phyloP scores from a whole-genome alignment of 2,797 vertebrate genomes.

The Cirrhinus mrigala region DNA sequence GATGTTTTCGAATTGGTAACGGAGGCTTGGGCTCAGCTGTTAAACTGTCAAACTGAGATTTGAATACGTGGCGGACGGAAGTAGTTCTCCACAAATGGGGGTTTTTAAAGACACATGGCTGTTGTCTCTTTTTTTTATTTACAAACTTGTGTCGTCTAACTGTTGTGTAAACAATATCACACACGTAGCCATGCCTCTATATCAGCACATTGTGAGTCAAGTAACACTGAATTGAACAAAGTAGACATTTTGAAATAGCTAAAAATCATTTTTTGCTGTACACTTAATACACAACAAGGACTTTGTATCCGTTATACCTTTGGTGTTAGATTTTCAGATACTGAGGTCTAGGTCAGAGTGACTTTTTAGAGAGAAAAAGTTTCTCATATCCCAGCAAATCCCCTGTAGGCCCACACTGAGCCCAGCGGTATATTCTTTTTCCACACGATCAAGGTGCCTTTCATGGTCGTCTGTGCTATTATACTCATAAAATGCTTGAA shows the following conservation, averaged over 20 bases:
- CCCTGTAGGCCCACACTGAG: conserved; percentile 30
- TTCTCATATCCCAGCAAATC: background rate
- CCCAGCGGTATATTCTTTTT: conserved; percentile 49
- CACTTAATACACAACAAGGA: background rate
- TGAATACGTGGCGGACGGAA: too few species aligned
- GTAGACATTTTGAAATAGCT: background rate
- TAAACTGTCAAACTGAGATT: too few species aligned
- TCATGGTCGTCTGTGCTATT: conserved; percentile 63
- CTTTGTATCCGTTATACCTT: background rate
- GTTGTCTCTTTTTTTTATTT: too few species aligned
- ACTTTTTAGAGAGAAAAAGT: background rate
- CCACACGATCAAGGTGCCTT: conserved; percentile 66
- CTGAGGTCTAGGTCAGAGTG: background rate
- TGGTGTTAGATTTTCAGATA: background rate
- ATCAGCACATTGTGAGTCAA: too few species aligned
- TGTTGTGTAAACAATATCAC: too few species aligned
- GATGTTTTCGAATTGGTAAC: too few species aligned
- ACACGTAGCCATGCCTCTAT: too few species aligned
- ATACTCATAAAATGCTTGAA: conserved; percentile 66
- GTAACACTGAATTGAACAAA: background rate
- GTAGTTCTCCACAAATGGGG: too few species aligned
- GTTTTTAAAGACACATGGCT: too few species aligned
- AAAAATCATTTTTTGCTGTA: background rate
- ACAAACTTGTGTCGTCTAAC: too few species aligned
- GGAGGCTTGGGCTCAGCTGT: too few species aligned